These are phyloP conservation scores for Formica aserva DNA, from an alignment of 2,888 invertebrate species.

Conservation along the genomic window DNA sequence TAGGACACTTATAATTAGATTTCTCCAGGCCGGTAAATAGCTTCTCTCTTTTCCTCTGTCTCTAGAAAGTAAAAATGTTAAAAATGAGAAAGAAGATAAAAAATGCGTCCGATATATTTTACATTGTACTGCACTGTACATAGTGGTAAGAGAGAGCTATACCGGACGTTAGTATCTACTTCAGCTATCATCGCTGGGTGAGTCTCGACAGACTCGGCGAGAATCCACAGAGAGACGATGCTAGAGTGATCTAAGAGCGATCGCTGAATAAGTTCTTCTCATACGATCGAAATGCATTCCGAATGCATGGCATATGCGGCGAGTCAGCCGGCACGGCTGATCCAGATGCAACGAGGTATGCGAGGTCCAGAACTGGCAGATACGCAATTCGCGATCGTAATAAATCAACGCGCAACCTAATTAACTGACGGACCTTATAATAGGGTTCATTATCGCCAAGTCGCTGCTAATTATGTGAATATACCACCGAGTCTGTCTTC, in stretches of 20 bases:
- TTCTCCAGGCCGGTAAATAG: not conserved
- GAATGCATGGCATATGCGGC: slow-evolving; percentile 38
- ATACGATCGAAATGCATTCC: slow-evolving; percentile 39
- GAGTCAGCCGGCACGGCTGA: slow-evolving; percentile 31
- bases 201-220: slow-evolving; percentile 28
- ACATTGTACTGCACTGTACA: not conserved
- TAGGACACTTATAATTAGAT: not conserved
- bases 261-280: slow-evolving; percentile 41
- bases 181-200: slow-evolving; percentile 8
- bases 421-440: slow-evolving; percentile 81
- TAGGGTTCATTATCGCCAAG: slow-evolving; percentile 80
- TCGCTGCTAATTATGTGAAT: slow-evolving; percentile 80
- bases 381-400: slow-evolving; percentile 74
- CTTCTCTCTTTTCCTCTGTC: not conserved
- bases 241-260: slow-evolving; percentile 27
- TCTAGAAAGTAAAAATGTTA: not conserved
- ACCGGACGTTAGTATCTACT: slow-evolving; percentile 31
- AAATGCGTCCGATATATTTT: not conserved
- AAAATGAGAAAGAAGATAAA: not conserved
- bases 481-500: slow-evolving; percentile 49
- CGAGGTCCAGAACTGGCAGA: slow-evolving; percentile 42
- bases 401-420: slow-evolving; percentile 83
- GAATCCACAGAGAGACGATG: slow-evolving; percentile 1
- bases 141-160: not conserved
- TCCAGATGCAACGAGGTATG: slow-evolving; percentile 48